Percentiles rank a stretch among this genome's conserved stretches.
Conservation (phyloP, 2,888 invertebrate species). For the Lasius fuliginosus region DNA sequence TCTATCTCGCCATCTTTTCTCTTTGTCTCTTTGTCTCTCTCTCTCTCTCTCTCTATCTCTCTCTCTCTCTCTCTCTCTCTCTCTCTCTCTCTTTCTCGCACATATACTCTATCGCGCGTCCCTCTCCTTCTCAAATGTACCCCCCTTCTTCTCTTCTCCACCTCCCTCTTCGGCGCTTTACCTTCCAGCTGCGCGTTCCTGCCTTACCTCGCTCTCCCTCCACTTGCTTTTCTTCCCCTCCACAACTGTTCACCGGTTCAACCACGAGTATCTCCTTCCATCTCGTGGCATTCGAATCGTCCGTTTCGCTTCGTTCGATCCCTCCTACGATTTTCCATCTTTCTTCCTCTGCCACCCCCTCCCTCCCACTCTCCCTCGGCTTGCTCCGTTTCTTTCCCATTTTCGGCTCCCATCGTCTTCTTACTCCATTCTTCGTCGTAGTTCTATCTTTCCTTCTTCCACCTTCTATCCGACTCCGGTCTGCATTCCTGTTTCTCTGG, state of each 20-base stretch:
- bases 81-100: constrained; percentile 36
- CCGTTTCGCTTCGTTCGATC: constrained; percentile 43
- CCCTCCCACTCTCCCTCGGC: background rate
- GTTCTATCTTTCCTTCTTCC: constrained; percentile 38
- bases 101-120: background rate
- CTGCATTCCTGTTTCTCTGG: constrained; percentile 49
- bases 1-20: constrained; percentile 20
- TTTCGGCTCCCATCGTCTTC: constrained; percentile 50
- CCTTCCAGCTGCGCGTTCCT: constrained; percentile 66
- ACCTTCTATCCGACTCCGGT: constrained; percentile 31
- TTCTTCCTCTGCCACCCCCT: constrained; percentile 6
- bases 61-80: constrained; percentile 23
- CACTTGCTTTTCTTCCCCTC: constrained; percentile 54
- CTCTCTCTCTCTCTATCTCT: constrained; percentile 2
- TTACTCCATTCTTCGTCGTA: constrained; percentile 57
- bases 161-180: constrained; percentile 49
- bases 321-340: constrained; percentile 34
- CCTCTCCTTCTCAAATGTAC: constrained; percentile 39
- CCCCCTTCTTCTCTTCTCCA: constrained; percentile 38
- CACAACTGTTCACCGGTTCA: constrained; percentile 55
- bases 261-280: constrained; percentile 50
- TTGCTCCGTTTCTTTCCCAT: constrained; percentile 60
- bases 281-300: constrained; percentile 42
- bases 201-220: constrained; percentile 68
- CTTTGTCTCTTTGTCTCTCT: constrained; percentile 38